Evolutionary conservation across 1,140 invertebrate species (phyloP).

Genomic region (Temnothorax longispinosus): DNA sequence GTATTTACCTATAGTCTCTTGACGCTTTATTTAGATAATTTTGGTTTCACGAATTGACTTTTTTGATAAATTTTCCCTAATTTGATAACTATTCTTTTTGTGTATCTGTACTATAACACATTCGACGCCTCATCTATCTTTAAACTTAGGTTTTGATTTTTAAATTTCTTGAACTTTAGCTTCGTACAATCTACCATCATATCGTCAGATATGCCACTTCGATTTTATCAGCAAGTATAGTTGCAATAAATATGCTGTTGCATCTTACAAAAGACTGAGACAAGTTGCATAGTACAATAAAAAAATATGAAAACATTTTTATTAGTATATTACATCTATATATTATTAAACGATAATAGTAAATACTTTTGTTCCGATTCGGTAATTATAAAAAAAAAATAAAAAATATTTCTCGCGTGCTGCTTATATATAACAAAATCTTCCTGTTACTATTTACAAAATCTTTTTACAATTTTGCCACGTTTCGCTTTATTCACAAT

Average conservation of each 20-base stretch:
- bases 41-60: not conserved
- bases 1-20: not conserved
- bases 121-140: not conserved
- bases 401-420: conserved; percentile 73
- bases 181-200: not conserved
- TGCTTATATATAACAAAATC: conserved; percentile 67
- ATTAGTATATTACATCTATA: conserved; percentile 65
- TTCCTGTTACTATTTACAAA: conserved; percentile 79
- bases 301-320: conserved; percentile 80
- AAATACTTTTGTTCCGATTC: conserved; percentile 21
- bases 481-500: not conserved
- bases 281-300: conserved; percentile 63
- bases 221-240: not conserved
- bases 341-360: conserved; percentile 63
- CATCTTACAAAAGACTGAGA: conserved; percentile 11
- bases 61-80: not conserved
- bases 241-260: not conserved
- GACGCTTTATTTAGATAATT: not conserved
- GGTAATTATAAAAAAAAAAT: conserved; percentile 65
- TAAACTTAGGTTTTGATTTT: not conserved
- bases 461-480: conserved; percentile 77
- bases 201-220: not conserved
- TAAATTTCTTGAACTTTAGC: not conserved
- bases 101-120: not conserved
- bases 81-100: not conserved